Evolutionary conservation across 2,797 vertebrate species (phyloP).

Genomic region (Huso huso): DNA sequence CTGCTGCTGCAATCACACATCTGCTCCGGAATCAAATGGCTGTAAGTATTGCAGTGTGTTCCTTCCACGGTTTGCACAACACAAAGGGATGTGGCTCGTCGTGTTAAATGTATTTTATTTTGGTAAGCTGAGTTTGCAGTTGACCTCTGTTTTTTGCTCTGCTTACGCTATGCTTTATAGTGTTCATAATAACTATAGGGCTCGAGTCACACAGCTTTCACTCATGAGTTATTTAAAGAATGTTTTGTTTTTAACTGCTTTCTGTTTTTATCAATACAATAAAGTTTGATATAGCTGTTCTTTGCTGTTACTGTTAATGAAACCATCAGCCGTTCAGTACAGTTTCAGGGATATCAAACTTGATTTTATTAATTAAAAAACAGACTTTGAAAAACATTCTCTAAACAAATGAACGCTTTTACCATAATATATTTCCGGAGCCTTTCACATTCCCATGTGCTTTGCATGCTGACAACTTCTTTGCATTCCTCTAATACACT

Average conservation of each 20-base stretch:
- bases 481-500: neutral
- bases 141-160: neutral
- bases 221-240: too few species aligned
- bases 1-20: slow-evolving; percentile 77
- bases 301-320: too few species aligned
- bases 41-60: slow-evolving; percentile 71
- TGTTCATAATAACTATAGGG: neutral
- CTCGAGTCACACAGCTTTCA: neutral
- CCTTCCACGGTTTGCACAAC: neutral
- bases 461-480: slow-evolving; percentile 5
- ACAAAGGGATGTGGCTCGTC: neutral
- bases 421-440: too few species aligned
- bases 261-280: too few species aligned
- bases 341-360: too few species aligned
- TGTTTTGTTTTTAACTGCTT: too few species aligned
- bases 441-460: neutral
- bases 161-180: neutral
- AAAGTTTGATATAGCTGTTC: too few species aligned
- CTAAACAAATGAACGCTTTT: too few species aligned
- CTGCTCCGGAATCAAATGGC: slow-evolving; percentile 92
- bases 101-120: neutral
- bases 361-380: too few species aligned
- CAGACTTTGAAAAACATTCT: too few species aligned
- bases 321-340: too few species aligned
- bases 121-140: neutral